These are phyloP conservation scores for Corvus moneduloides DNA, from an alignment of 2,113 vertebrate genomes.

Conservation along the genomic window DNA sequence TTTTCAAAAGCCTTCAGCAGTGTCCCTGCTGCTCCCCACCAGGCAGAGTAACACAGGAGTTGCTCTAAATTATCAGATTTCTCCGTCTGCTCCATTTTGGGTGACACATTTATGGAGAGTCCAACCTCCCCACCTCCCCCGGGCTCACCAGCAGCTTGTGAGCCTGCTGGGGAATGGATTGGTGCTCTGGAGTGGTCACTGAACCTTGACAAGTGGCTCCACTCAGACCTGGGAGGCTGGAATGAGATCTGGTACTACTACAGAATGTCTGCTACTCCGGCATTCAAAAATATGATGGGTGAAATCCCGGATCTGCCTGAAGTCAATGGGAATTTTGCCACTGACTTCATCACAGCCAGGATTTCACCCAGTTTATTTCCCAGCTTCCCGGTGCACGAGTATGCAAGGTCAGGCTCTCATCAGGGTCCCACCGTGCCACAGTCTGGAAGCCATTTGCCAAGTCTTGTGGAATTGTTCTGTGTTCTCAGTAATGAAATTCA, in stretches of 20 bases:
- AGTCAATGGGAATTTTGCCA: not conserved
- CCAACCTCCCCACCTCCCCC: not conserved
- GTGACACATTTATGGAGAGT: not conserved
- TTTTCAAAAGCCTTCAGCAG: not conserved
- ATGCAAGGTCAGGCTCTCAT: not conserved
- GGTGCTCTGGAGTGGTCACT: not conserved
- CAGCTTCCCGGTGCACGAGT: rapidly evolving
- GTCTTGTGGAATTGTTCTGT: not conserved
- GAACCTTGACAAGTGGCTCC: not conserved
- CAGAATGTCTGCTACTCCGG: not conserved
- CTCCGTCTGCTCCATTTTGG: not conserved
- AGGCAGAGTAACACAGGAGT: not conserved
- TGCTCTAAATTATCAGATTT: not conserved
- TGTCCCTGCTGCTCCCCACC: not conserved
- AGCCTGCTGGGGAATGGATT: not conserved
- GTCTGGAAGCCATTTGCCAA: not conserved
- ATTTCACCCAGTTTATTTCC: not conserved
- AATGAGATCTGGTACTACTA: not conserved
- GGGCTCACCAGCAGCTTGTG: rapidly evolving
- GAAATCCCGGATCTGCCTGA: not conserved
- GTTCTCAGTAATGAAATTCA: not conserved
- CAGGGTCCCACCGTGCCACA: rapidly evolving
- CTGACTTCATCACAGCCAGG: not conserved
- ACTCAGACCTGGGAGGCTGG: not conserved
- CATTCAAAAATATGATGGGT: not conserved